Conservation (phyloP, 2,888 invertebrate genomes). For the Eustalomyia histrio region DNA sequence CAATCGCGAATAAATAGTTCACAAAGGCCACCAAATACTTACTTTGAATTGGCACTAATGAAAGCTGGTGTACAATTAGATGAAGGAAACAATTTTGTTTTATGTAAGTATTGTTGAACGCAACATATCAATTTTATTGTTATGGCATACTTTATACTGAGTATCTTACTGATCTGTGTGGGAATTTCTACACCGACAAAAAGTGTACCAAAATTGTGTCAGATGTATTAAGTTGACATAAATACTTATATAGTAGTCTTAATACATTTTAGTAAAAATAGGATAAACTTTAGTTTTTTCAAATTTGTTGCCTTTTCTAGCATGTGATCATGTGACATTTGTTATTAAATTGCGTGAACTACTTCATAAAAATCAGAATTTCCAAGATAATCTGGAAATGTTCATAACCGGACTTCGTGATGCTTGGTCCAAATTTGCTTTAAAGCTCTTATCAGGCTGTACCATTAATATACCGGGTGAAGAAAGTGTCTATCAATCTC, state of each 20-base stretch:
- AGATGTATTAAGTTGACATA: no score
- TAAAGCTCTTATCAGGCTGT: constrained; percentile 76
- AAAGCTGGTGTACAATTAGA: constrained; percentile 76
- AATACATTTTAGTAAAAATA: no score
- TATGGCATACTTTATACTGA: no score
- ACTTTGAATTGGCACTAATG: constrained; percentile 76
- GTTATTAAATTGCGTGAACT: constrained; percentile 80
- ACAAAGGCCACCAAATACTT: constrained; percentile 75
- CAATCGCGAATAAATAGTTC: constrained; percentile 71
- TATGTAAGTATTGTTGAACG: constrained; percentile 67
- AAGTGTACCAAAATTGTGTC: no score
- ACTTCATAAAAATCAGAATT: constrained; percentile 80
- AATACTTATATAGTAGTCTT: no score
- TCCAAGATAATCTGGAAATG: constrained; percentile 81
- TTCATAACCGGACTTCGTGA: constrained; percentile 81
- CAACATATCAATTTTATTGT: neutral
- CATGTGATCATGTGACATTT: constrained; percentile 80
- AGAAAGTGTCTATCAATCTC: constrained; percentile 76
- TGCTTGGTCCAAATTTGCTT: constrained; percentile 72
- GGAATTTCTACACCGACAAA: no score
- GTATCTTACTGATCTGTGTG: no score
- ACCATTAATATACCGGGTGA: constrained; percentile 74
- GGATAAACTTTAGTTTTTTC: no score
- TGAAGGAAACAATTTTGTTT: constrained; percentile 74
- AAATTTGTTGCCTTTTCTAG: constrained; percentile 56